These are phyloP conservation scores for Salvelinus fontinalis DNA, from an alignment of 2,113 vertebrate genomes.

Conservation along the genomic window DNA sequence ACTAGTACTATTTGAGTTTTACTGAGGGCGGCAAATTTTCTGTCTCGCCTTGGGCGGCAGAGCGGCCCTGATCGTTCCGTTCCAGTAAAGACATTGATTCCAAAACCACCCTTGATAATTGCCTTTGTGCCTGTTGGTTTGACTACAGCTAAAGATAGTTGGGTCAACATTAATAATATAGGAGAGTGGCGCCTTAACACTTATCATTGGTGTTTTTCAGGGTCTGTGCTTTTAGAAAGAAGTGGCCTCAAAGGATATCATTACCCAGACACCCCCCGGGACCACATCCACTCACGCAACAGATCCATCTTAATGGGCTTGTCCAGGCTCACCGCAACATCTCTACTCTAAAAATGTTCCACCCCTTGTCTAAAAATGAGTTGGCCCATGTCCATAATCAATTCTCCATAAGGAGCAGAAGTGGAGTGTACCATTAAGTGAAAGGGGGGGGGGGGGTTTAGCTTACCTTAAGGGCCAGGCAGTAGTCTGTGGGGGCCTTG, in stretches of 20 bases:
- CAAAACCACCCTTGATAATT: too few relatives aligned
- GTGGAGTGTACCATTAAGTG: neutral
- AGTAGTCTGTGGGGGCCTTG: constrained; percentile 96
- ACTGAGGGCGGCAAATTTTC: too few relatives aligned
- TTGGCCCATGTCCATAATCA: neutral
- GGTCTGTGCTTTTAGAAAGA: neutral
- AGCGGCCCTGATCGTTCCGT: too few relatives aligned
- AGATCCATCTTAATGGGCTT: constrained; percentile 3
- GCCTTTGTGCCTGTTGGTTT: too few relatives aligned
- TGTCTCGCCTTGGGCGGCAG: too few relatives aligned
- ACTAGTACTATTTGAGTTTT: too few relatives aligned
- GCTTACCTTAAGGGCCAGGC: constrained; percentile 90
- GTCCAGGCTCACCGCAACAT: neutral
- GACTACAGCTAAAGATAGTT: too few relatives aligned
- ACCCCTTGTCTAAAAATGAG: neutral
- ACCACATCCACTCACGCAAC: constrained; percentile 2
- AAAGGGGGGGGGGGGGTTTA: neutral
- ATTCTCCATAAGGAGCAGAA: neutral
- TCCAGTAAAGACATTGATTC: too few relatives aligned
- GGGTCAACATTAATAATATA: too few relatives aligned
- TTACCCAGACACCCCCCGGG: neutral
- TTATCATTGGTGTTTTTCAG: neutral
- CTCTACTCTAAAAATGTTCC: neutral
- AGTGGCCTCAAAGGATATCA: constrained; percentile 8
- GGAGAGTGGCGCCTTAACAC: neutral